Evolutionary conservation across 2,113 vertebrate species (phyloP).

Genomic region (Dinomys branickii): DNA sequence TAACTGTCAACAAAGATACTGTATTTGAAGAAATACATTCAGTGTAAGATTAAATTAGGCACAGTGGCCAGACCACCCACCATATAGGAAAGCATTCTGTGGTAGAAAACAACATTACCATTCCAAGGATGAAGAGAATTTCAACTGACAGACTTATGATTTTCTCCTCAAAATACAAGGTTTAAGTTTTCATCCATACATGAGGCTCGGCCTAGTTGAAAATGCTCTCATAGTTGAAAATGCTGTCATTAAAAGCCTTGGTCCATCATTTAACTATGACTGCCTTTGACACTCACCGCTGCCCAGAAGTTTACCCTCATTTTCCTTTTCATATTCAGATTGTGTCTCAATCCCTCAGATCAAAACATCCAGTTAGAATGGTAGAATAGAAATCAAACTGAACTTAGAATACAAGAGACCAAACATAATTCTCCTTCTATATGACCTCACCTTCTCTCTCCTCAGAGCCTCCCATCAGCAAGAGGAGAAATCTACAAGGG

Average conservation of each 20-base stretch:
- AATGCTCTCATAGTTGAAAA: not conserved
- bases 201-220: not conserved
- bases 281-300: not conserved
- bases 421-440: not conserved
- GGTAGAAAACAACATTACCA: conserved; percentile 36
- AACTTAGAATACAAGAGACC: not conserved
- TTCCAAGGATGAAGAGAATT: conserved; percentile 35
- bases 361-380: not conserved
- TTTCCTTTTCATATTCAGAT: not conserved
- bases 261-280: not conserved
- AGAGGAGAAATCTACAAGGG: not conserved
- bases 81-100: not conserved
- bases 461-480: not conserved
- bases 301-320: not conserved
- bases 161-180: not conserved
- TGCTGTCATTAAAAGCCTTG: not conserved
- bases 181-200: not conserved
- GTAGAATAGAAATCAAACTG: not conserved
- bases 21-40: conserved; percentile 62
- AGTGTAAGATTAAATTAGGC: conserved; percentile 66
- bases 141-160: conserved; percentile 4
- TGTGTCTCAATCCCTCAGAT: not conserved
- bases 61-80: not conserved
- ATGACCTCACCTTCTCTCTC: not conserved
- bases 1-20: conserved; percentile 65